Evolutionary conservation across 2,797 vertebrate species (phyloP), one percentile per base, ranked within the genome.

Genomic region (Acipenser ruthenus): DNA sequence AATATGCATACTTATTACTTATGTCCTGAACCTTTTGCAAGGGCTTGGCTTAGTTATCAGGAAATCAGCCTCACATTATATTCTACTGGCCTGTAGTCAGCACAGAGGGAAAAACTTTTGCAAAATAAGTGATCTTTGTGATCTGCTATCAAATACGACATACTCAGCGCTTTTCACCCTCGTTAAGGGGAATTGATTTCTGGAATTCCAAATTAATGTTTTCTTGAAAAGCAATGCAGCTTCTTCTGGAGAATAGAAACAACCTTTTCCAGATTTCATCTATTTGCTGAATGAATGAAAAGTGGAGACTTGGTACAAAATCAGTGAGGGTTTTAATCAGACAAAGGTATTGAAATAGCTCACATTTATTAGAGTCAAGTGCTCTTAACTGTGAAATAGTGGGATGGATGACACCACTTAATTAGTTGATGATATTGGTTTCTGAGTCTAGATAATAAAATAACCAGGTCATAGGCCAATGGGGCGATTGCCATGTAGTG

Each of bases 151-250:
- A 37, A 37, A 37, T 37, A 9, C 11, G 8, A 18, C 8, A 53
- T 11, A 37, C 63, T 47, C 67, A 67, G 63, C 67, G 67, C 69
- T 67, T 73, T 71, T 73, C 72, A 71, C 69, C 69, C 69, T 69
- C 66, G 65, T 66, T 72, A 62, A 71, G 71, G 69, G 70, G 9
- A 69, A 74, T 79, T 75, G 73, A 80, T 77, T 73, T 71, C 61
- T 68, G 73, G 75, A 71, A 71, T 71, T 74, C 15, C 1, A 1
- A 18, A 18, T 77, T 73, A 69, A 76, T 71, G 73, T 73, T 59
- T 68, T 53, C 67, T 66, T 71, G 70, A 69, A 75, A 74, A 71
- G 73, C 61, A 55, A 73, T 70, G 23, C 23, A n/a, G 55, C 13
- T 58, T n/a, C 55, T 58, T 58, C 2, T 6, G 13, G 55, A 58